phyloP scores from a whole-genome alignment of 2,113 vertebrate species.

The Periophthalmodon schlosseri region DNA sequence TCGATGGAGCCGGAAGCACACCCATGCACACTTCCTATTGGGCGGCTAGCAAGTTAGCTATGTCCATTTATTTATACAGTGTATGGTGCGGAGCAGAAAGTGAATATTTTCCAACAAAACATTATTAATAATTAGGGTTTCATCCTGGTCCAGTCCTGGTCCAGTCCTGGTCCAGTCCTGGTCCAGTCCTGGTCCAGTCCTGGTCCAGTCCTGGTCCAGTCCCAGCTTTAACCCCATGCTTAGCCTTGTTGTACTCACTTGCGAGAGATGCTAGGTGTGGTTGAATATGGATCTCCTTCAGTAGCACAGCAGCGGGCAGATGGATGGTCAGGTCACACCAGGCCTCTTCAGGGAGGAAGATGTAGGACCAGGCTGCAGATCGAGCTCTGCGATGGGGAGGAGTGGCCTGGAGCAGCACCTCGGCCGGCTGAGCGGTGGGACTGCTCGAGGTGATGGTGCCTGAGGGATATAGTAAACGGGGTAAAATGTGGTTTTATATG shows the following conservation, averaged over 20 bases:
- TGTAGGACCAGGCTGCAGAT: conserved; percentile 97
- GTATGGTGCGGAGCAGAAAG: too few species aligned
- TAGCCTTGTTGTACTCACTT: conserved; percentile 74
- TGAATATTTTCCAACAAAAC: too few species aligned
- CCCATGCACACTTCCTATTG: too few species aligned
- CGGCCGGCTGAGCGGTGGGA: conserved; percentile 96
- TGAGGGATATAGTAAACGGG: conserved; percentile 41
- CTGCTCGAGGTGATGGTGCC: conserved; percentile 99
- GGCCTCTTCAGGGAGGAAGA: conserved; percentile 97
- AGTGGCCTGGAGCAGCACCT: conserved; percentile 95
- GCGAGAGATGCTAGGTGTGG: conserved; percentile 97
- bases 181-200: too few species aligned
- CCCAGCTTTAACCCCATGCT: too few species aligned
- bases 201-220: not conserved
- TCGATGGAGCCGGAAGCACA: too few species aligned
- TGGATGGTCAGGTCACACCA: conserved; percentile 99
- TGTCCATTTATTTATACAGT: too few species aligned
- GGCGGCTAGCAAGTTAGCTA: too few species aligned
- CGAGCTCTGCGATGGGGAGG: conserved; percentile 94
- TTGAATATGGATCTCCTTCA: conserved; percentile 98
- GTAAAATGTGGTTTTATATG: not conserved
- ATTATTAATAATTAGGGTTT: too few species aligned
- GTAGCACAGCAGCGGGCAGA: conserved; percentile 92
- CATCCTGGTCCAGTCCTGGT: too few species aligned
- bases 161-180: too few species aligned